Conservation (phyloP, 2,888 invertebrate genomes). For the Coenonympha glycerion region DNA sequence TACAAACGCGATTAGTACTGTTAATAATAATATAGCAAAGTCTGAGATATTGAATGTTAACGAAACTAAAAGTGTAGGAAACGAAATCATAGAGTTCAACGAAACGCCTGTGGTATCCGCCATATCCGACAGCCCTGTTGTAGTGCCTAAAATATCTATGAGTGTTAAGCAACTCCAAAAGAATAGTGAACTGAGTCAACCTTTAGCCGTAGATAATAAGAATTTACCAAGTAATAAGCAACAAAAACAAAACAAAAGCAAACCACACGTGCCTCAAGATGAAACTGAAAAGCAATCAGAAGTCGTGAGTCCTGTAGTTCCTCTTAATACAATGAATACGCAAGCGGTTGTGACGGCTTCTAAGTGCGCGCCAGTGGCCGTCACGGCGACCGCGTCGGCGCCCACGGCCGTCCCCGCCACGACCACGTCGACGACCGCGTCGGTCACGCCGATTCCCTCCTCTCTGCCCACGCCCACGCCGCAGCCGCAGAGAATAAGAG, state of each 20-base stretch:
- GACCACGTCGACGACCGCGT: constrained; percentile 21
- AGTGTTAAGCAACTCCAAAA: constrained; percentile 61
- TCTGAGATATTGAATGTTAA: constrained; percentile 64
- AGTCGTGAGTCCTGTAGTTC: constrained; percentile 18
- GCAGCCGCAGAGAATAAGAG: constrained; percentile 52
- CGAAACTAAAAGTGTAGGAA: constrained; percentile 59
- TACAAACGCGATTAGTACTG: constrained; percentile 59
- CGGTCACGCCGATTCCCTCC: constrained; percentile 20
- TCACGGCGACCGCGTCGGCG: constrained; percentile 25
- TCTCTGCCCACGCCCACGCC: constrained; percentile 32
- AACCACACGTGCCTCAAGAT: constrained; percentile 52
- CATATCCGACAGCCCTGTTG: constrained; percentile 80
- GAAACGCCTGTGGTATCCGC: constrained; percentile 82
- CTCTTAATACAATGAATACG: constrained; percentile 13
- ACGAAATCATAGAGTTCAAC: constrained; percentile 55
- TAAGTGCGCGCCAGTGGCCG: neutral
- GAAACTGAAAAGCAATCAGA: constrained; percentile 44
- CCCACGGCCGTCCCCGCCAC: constrained; percentile 30
- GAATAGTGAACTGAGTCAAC: constrained; percentile 50
- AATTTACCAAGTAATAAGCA: constrained; percentile 51
- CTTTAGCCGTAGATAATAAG: constrained; percentile 59
- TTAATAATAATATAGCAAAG: constrained; percentile 66
- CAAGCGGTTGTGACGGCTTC: constrained; percentile 20
- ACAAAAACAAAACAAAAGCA: constrained; percentile 52
- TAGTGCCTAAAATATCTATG: constrained; percentile 74